Base-by-base conservation (phyloP, 1,140 invertebrate species). In the Drosophila tani region DNA sequence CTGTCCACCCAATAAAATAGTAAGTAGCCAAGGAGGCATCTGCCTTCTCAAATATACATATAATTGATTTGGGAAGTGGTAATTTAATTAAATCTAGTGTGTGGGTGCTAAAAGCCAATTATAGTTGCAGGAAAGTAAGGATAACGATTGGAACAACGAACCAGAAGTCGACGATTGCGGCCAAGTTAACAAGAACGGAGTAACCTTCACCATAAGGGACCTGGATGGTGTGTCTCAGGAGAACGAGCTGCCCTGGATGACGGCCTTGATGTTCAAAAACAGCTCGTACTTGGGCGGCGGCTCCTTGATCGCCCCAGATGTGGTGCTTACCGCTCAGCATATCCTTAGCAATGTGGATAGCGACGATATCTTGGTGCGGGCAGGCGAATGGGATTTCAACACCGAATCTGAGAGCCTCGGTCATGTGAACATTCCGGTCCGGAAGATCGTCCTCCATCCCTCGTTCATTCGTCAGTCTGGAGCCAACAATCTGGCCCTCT, bases 161-260 rank as follows among this genome's bases (percentile, higher is more conserved):
- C 0, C 24, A 29, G n/a, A 27, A n/a, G 15, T 2, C 11, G n/a
- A 5, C 38, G 15, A 29, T 1, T 65, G 53, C 15, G 63, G 51
- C 1, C 53, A 45, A 5, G 3, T 9, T 5, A 65, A 65, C 29
- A 0, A 4, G 8, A 8, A 6, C 0, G 63, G 63, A n/a, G 0
- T 46, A 2, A 32, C 40, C 19, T 58, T 35, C 12, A 17, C 6
- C 11, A 11, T 32, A 2, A 4, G 4, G 1, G 11, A 19, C 0
- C 5, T 14, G 2, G 6, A n/a, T 4, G 19, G 14, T 11, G 9
- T 35, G 2, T 62, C 67, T 15, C 67, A 68, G 40, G 49, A 68
- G 40, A 94, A 95, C 11, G 97, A 98, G 93, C 97, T 97, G 78
- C 97, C 97, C 0, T 98, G 97, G 97, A 97, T 97, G 93, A 95